Conservation (phyloP, 2,888 invertebrate species). For the Nemotelus pantherinus region DNA sequence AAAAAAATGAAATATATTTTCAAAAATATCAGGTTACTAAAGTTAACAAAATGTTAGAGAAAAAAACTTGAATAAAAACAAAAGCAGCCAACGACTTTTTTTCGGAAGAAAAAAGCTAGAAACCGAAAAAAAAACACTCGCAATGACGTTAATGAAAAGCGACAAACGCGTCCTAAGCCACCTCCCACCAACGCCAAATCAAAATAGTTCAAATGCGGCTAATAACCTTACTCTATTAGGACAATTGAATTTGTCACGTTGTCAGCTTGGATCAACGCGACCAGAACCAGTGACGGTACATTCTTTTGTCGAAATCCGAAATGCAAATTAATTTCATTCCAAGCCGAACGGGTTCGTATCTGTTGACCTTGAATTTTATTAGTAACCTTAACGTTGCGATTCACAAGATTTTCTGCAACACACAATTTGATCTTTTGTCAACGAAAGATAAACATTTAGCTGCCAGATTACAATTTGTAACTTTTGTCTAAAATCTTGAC, state of each 20-base stretch:
- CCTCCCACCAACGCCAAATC: neutral
- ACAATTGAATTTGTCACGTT: neutral
- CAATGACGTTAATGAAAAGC: neutral
- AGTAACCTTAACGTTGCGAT: neutral
- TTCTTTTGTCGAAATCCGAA: neutral
- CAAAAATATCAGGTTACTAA: too few relatives aligned
- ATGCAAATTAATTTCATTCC: neutral
- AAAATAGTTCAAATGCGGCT: constrained; percentile 12
- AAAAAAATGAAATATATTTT: too few relatives aligned
- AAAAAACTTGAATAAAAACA: too few relatives aligned
- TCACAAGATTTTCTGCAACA: neutral
- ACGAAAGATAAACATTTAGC: neutral
- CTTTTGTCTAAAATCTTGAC: too few relatives aligned
- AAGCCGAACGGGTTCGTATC: neutral
- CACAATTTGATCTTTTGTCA: neutral
- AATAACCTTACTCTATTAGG: constrained; percentile 4
- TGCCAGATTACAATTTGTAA: too few relatives aligned
- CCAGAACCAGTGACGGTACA: neutral
- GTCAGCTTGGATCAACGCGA: neutral
- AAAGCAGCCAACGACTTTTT: too few relatives aligned
- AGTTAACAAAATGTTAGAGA: too few relatives aligned
- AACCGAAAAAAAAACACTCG: neutral
- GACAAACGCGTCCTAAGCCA: neutral
- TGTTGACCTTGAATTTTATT: constrained; percentile 22
- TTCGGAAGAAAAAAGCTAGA: too few relatives aligned